Conservation (phyloP, 2,797 vertebrate species). For the Periparus ater region DNA sequence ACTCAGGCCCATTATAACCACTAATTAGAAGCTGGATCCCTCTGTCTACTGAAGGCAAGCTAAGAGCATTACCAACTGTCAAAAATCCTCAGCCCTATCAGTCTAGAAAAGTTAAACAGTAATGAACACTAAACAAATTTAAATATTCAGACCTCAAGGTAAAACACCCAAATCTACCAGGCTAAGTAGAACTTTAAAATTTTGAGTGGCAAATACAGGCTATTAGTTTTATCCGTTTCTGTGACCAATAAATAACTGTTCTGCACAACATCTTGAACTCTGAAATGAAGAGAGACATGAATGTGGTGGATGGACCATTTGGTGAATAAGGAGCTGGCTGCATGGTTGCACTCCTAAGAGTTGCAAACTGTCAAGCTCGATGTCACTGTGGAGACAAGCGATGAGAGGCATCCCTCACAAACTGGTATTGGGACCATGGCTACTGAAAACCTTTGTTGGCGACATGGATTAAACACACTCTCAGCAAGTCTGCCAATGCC, state of each 20-base stretch:
- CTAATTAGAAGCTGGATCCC: not conserved
- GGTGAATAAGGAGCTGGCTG: not conserved
- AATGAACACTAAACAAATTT: not conserved
- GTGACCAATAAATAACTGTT: not conserved
- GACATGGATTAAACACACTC: not conserved
- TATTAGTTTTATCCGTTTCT: not conserved
- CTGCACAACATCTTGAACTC: not conserved
- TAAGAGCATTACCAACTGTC: not conserved
- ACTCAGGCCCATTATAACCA: not conserved
- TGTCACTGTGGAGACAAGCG: not conserved
- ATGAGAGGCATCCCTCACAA: not conserved
- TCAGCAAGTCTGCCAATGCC: too few relatives aligned
- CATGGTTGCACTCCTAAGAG: rapidly evolving
- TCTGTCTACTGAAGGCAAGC: not conserved
- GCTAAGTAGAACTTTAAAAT: not conserved
- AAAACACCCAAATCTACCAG: not conserved
- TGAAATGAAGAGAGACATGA: not conserved
- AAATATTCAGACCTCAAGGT: not conserved
- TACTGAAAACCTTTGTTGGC: rapidly evolving
- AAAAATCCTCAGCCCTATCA: not conserved
- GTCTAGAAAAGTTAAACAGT: not conserved
- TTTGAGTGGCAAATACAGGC: not conserved
- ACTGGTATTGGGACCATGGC: rapidly evolving
- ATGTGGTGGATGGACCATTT: not conserved
- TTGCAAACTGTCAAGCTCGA: not conserved